phyloP scores from a whole-genome alignment of 2,797 vertebrate species.

The Lepus oiostolus region DNA sequence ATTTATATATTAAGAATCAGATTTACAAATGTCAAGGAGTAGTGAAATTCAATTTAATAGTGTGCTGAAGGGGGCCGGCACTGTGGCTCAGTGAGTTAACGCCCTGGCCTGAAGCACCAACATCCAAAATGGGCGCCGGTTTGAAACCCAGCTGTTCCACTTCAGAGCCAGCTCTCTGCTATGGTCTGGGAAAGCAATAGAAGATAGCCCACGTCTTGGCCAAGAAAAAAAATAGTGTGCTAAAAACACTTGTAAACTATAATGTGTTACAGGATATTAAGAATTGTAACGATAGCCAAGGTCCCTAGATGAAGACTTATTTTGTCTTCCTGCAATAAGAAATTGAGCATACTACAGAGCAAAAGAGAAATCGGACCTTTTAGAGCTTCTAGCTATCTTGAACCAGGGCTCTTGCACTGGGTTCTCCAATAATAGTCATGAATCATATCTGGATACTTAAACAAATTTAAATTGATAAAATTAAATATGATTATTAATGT shows the following conservation, averaged over 20 bases:
- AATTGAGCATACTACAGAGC: neutral
- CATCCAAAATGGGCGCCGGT: too few relatives aligned
- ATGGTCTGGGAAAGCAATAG: too few relatives aligned
- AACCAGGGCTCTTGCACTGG: neutral
- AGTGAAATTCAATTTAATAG: neutral
- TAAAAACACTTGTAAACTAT: neutral
- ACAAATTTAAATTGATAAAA: neutral
- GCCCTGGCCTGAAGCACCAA: too few relatives aligned
- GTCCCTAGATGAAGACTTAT: neutral
- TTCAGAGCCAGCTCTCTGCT: too few relatives aligned
- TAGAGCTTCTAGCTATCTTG: neutral
- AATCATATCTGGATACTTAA: neutral
- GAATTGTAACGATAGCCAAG: neutral
- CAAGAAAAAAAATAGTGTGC: neutral
- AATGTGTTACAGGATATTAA: neutral
- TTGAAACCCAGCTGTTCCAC: too few relatives aligned
- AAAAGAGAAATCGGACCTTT: neutral
- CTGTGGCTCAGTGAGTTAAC: too few relatives aligned
- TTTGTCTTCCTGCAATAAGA: neutral
- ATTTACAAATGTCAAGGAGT: neutral
- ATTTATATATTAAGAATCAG: neutral
- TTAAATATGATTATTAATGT: neutral
- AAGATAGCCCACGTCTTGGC: too few relatives aligned
- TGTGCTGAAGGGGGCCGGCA: neutral
- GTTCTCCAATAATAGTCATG: neutral